Evolutionary conservation across 2,797 vertebrate genomes (phyloP), one percentile per base, ranked within the genome.

Genomic region (Acipenser ruthenus): DNA sequence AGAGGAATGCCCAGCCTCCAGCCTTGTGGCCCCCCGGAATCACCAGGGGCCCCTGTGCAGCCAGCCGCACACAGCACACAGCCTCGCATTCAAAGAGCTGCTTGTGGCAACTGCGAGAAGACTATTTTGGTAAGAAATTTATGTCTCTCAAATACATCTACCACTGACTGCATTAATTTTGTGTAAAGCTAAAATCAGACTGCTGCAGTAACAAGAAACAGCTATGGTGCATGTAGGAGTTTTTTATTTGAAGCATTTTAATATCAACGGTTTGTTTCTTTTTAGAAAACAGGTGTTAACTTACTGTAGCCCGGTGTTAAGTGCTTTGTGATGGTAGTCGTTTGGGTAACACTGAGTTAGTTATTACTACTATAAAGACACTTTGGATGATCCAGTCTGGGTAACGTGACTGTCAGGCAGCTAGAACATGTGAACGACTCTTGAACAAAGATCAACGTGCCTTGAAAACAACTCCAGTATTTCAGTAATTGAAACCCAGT

Each of bases 101-200:
- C 49, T 55, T 50, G 49, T 78, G 70, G 8, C 79, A 74, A 8
- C 55, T 77, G 6, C 70, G 66, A 0, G 71, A 83, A 0, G 72
- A 86, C 65, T 79, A 73, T 64, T 74, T 91, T 1, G 85, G 88
- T 90, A 73, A 74, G 86, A 37, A 37, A 37, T 23, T 37, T 37
- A 37, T 37, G 23, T 3, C 23, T 4, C 23, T 37, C 4, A 37
- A 37, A 37, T 37, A 37, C 23, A 37, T 37, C 82, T 50, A 53
- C 10, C 13, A 4, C 18, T 51, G 55, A 10, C 8, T 12, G 50
- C 37, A 10, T 50, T 49, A n/a, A n/a, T 55, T 6, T 11, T 4
- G 10, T 50, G 10, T 51, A 1, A 15, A 4, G 6, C 10, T 60
- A 5, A 6, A 6, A 6, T 8, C 48, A 7, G 18, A 47, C 15